Percentiles rank a stretch among this genome's conserved stretches.
These are phyloP conservation scores for Lepidothrix coronata DNA, from an alignment of 2,113 vertebrate species.

Conservation along the genomic window DNA sequence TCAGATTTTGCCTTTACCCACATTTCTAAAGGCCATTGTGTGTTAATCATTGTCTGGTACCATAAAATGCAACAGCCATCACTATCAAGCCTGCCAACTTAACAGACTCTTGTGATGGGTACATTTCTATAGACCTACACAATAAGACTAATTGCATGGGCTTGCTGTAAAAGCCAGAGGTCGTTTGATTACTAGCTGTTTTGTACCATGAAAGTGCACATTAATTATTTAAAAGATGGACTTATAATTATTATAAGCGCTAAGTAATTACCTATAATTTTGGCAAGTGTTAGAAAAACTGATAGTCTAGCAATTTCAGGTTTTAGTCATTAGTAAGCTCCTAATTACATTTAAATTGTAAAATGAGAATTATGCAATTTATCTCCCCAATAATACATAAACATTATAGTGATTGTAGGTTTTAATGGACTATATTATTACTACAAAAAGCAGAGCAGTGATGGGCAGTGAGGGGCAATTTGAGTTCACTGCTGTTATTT, in stretches of 20 bases:
- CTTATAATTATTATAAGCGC: slow-evolving; percentile 79
- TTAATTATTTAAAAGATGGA: slow-evolving; percentile 81
- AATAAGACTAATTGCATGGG: slow-evolving; percentile 76
- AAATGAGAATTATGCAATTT: slow-evolving; percentile 80
- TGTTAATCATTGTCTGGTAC: slow-evolving; percentile 47
- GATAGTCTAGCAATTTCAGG: slow-evolving; percentile 78
- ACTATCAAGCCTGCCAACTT: slow-evolving; percentile 41
- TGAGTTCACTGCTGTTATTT: slow-evolving; percentile 71
- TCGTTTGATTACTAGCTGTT: slow-evolving; percentile 75
- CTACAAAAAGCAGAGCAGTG: slow-evolving; percentile 62
- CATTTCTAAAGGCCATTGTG: background rate
- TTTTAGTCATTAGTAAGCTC: slow-evolving; percentile 80
- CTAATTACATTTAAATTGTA: slow-evolving; percentile 85
- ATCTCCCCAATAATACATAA: slow-evolving; percentile 80
- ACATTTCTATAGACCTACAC: slow-evolving; percentile 69
- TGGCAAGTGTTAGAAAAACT: slow-evolving; percentile 78
- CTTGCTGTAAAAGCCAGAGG: slow-evolving; percentile 69
- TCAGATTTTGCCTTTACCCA: background rate
- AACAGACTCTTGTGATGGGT: slow-evolving; percentile 68
- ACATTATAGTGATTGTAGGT: slow-evolving; percentile 78
- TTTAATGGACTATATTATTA: slow-evolving; percentile 77
- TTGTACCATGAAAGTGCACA: slow-evolving; percentile 72
- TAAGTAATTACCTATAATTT: slow-evolving; percentile 80
- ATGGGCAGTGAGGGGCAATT: slow-evolving; percentile 74
- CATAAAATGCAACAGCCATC: slow-evolving; percentile 41